These are phyloP conservation scores for Carcina quercana DNA, from an alignment of 2,888 invertebrate species.

Conservation along the genomic window DNA sequence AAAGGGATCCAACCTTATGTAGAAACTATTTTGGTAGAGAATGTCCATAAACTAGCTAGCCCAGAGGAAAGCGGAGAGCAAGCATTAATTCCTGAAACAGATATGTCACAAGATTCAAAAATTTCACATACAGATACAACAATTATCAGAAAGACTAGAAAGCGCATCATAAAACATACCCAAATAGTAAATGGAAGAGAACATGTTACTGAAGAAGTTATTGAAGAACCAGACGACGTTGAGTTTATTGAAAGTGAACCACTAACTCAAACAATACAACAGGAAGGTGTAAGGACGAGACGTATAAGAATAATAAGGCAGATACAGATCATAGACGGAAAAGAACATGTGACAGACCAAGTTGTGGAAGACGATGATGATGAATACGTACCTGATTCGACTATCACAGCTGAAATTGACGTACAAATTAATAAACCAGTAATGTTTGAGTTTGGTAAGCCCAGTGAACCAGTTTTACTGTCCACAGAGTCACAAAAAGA, in stretches of 20 bases:
- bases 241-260: constrained; percentile 80
- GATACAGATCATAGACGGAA: constrained; percentile 82
- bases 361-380: constrained; percentile 72
- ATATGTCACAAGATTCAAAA: background rate
- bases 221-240: constrained; percentile 88
- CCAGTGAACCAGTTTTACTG: background rate
- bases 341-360: constrained; percentile 84
- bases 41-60: too few species aligned
- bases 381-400: constrained; percentile 12
- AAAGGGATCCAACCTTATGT: too few species aligned
- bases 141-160: constrained; percentile 79
- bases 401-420: constrained; percentile 8
- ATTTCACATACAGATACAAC: constrained; percentile 4
- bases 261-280: constrained; percentile 34
- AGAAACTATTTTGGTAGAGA: too few species aligned
- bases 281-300: constrained; percentile 28
- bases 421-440: constrained; percentile 9
- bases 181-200: constrained; percentile 89
- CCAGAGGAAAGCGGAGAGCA: too few species aligned
- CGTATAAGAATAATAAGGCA: constrained; percentile 50
- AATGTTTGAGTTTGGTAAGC: constrained; percentile 3
- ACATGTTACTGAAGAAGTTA: constrained; percentile 85
- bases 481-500: background rate
- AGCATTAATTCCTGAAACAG: too few species aligned
- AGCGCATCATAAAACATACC: constrained; percentile 84